Evolutionary conservation across 2,113 vertebrate species (phyloP).

Genomic region (Bostrychus sinensis): DNA sequence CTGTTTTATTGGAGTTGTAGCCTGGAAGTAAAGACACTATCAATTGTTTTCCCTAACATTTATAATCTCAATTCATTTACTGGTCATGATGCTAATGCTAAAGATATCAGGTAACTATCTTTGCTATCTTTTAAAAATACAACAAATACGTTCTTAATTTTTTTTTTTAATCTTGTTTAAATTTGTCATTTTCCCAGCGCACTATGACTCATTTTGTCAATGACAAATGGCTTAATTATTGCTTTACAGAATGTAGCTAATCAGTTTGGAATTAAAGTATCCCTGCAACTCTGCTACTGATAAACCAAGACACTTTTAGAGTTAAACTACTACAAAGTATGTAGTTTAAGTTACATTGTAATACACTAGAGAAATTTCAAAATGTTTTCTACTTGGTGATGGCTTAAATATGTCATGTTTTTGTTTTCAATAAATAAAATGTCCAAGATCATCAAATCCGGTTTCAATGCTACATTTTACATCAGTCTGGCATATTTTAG

Average conservation of each 20-base stretch:
- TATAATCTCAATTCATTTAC: too few relatives aligned
- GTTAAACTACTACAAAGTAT: slow-evolving; percentile 18
- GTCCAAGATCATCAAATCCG: slow-evolving; percentile 2
- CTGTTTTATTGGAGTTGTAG: too few relatives aligned
- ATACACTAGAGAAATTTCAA: not conserved
- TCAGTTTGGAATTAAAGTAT: slow-evolving; percentile 52
- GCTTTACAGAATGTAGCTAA: slow-evolving; percentile 67
- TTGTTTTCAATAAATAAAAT: not conserved
- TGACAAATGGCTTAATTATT: slow-evolving; percentile 66
- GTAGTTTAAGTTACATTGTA: not conserved
- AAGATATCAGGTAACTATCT: too few relatives aligned
- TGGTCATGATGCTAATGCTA: too few relatives aligned
- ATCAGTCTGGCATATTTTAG: slow-evolving; percentile 26
- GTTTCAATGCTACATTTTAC: slow-evolving; percentile 8
- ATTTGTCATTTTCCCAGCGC: not conserved
- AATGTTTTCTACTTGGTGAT: not conserved
- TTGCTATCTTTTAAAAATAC: too few relatives aligned
- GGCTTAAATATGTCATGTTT: not conserved
- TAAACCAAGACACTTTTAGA: slow-evolving; percentile 30
- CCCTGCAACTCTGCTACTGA: slow-evolving; percentile 65
- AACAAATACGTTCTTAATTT: too few relatives aligned
- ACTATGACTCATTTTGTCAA: not conserved
- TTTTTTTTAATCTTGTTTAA: too few relatives aligned
- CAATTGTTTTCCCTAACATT: too few relatives aligned
- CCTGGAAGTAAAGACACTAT: too few relatives aligned